A percentile compares a stretch with the other conserved stretches of the same genome.
Evolutionary conservation across 64 coral and sea anemone species (phyloP).

Genomic region (Trachythela sp.): DNA sequence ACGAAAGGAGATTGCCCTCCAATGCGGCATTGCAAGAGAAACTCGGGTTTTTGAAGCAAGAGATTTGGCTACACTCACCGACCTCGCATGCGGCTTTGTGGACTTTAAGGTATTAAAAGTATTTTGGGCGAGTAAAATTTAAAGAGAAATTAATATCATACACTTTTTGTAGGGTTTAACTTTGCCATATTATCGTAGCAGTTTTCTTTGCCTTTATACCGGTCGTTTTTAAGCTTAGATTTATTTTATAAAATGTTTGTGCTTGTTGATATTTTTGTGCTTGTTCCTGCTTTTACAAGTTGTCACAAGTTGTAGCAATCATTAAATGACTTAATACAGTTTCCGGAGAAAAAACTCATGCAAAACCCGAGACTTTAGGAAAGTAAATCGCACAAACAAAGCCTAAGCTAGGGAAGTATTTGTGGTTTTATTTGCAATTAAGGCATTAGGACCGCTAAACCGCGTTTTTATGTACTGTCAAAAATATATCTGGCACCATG

Average conservation of each 20-base stretch:
- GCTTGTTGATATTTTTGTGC: background rate
- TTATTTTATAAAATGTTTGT: background rate
- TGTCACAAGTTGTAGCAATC: background rate
- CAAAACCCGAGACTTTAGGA: background rate
- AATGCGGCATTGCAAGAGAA: conserved; percentile 17
- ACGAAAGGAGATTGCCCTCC: conserved; percentile 2
- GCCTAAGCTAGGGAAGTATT: background rate
- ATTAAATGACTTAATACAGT: background rate
- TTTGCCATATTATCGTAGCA: background rate
- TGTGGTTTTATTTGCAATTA: background rate
- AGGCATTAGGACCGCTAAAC: no score
- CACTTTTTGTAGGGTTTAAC: background rate
- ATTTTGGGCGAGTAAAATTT: background rate
- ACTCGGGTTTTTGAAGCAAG: background rate
- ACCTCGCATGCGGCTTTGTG: conserved; percentile 3
- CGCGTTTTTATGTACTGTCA: no score
- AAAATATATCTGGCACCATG: no score
- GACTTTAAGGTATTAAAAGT: background rate
- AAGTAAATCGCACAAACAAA: background rate
- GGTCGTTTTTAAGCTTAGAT: background rate
- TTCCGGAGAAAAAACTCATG: background rate
- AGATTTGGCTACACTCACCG: background rate
- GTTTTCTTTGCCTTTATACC: background rate
- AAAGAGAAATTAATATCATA: background rate
- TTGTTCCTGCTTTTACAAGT: background rate